Conservation (phyloP, 2,888 invertebrate genomes). For the Drosophila buzzatii region DNA sequence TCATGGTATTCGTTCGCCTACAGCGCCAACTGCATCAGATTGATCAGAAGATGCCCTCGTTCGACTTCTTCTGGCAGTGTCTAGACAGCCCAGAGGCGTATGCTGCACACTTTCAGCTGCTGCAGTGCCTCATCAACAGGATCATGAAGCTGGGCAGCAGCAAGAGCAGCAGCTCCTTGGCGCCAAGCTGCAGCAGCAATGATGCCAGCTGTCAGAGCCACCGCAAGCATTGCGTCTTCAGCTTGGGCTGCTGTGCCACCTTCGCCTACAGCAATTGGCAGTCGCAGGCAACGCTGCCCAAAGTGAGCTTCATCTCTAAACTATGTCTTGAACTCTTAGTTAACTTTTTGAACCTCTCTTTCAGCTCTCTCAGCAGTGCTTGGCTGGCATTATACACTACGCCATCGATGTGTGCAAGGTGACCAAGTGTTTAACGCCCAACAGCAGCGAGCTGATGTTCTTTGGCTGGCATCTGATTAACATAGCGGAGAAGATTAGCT, state of each 20-base stretch:
- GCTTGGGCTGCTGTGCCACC: constrained; percentile 61
- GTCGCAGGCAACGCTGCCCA: constrained; percentile 37
- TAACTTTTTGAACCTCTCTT: neutral
- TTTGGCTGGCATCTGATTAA: constrained; percentile 43
- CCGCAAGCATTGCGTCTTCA: constrained; percentile 76
- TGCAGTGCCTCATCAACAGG: constrained; percentile 60
- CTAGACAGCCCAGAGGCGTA: constrained; percentile 58
- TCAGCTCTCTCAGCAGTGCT: constrained; percentile 23
- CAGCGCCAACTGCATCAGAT: constrained; percentile 59
- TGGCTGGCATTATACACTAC: constrained; percentile 58
- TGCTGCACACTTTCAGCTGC: constrained; percentile 62
- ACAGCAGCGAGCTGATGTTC: constrained; percentile 44
- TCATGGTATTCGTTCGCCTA: constrained; percentile 60
- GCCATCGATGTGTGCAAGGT: constrained; percentile 68
- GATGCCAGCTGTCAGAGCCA: constrained; percentile 66
- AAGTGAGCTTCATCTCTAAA: constrained; percentile 19
- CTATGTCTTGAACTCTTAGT: neutral
- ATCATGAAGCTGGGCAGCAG: constrained; percentile 62
- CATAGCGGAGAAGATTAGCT: constrained; percentile 41
- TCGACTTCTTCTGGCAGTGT: constrained; percentile 66
- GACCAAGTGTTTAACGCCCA: constrained; percentile 68
- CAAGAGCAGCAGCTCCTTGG: constrained; percentile 55
- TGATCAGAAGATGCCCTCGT: constrained; percentile 32
- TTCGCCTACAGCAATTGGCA: constrained; percentile 57
- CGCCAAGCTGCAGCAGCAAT: constrained; percentile 60